Percentiles rank a stretch among this genome's conserved stretches.
Evolutionary conservation across 2,888 invertebrate genomes (phyloP).

Genomic region (Nematopogon swammerdamellus): DNA sequence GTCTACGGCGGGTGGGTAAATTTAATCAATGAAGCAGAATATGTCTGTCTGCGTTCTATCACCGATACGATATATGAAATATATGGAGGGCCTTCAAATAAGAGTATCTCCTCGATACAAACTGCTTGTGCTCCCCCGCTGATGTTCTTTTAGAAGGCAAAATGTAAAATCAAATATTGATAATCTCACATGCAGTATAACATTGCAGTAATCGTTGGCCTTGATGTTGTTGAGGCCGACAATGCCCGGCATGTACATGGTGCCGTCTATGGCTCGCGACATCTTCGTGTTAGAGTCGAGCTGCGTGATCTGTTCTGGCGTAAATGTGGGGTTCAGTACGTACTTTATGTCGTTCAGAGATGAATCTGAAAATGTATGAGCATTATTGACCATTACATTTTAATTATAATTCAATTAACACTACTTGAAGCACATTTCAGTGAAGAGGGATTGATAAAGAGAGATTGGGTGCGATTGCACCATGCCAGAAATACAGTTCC

Average conservation of each 20-base stretch:
- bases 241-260: constrained; percentile 95
- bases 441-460: not conserved
- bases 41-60: too few relatives aligned
- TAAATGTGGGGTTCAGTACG: constrained; percentile 96
- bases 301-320: constrained; percentile 73
- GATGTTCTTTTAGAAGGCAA: too few relatives aligned
- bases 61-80: too few relatives aligned
- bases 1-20: too few relatives aligned
- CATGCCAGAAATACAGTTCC: too few relatives aligned
- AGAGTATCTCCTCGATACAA: not conserved
- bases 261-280: constrained; percentile 94
- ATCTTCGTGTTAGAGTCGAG: constrained; percentile 80
- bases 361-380: constrained; percentile 74
- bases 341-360: constrained; percentile 98
- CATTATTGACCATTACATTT: constrained; percentile 3
- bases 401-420: not conserved
- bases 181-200: constrained; percentile 80
- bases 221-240: constrained; percentile 99
- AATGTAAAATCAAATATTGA: too few relatives aligned
- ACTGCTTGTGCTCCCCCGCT: too few relatives aligned
- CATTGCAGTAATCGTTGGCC: constrained; percentile 99
- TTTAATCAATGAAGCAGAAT: too few relatives aligned
- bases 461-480: too few relatives aligned
- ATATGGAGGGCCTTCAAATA: not conserved
- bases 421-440: not conserved